Evolutionary conservation across 2,797 vertebrate genomes (phyloP), one percentile per base, ranked within the genome.

Genomic region (Brachyrhaphis roseni): DNA sequence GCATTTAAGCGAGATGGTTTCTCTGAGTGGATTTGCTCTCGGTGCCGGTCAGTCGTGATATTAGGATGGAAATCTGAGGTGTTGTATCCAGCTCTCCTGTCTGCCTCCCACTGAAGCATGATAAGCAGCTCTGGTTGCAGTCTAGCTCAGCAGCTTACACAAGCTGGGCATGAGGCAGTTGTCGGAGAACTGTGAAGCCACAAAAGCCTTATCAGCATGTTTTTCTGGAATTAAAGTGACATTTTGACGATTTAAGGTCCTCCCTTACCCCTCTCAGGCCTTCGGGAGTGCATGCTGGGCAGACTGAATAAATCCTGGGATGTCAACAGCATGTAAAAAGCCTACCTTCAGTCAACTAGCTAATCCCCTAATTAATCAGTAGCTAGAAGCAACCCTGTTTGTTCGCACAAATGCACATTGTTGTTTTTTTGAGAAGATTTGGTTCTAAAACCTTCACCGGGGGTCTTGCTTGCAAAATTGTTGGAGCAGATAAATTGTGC

Each of bases 171-270:
- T 80, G 84, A 88, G 86, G 86, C 85, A 73, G 86, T 89, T 86
- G 84, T 90, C 13, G 62, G 82, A 88, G 68, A 85, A 89, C 88
- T 84, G 84, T 76, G 78, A 86, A 87, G 66, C 80, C 84, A 84
- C 84, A 92, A 90, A 91, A 86, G 85, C 91, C 80, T 86, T 36
- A 83, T 92, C 87, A 86, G 92, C 84, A 82, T 80, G 88, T 92
- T 93, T 88, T 75, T 73, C 82, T 78, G 55, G 78, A 92, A 84
- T 89, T 89, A 80, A 85, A 89, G 87, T 92, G 92, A 89, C 90
- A 87, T 92, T 91, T 88, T 90, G 90, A 90, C 70, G 59, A 90
- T 90, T 92, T 82, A 87, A 84, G 39, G 78, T 85, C 91, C 83
- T 81, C 82, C 72, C 41, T 51, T 64, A n/a, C 47, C 75, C 75